Base-by-base conservation (phyloP, 1,140 invertebrate species). In the Gonioctena quinquepunctata region DNA sequence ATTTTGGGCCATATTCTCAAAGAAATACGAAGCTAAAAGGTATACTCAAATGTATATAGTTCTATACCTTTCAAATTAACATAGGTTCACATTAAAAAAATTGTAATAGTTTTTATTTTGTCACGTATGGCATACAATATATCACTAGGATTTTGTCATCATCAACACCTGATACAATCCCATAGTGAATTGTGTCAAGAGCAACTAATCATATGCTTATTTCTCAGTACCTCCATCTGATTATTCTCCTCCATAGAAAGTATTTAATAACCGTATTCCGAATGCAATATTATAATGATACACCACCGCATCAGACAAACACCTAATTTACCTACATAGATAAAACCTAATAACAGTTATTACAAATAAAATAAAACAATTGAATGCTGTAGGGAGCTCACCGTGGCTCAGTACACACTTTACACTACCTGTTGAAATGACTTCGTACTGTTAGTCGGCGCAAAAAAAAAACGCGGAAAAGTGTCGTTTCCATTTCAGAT, bases 321-420 rank as follows among this genome's bases (percentile, higher is more conserved):
- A 42, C 16, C 33, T 60, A 60, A 54, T 54, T 54, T 54, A 54
- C 52, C 52, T 60, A 60, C 22, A 60, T 60, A 60, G 57, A 60
- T 26, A 60, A 60, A 60, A 11, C n/a, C 57, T n/a, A 60, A 60
- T 60, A 27, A 60, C 57, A 11, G 57, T 60, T 60, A 60, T 60
- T 60, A 23, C 52, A 60, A 60, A 27, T 25, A 28, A 23, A 60
- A 60, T 25, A 60, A 60, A 60, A 60, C 57, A 60, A 60, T n/a
- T 60, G 23, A 60, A n/a, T n/a, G 57, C 23, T 25, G 21, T 18
- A 60, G 13, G 57, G 26, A 60, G 13, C 4, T 21, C 16, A 19
- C 13, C 16, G 26, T 16, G 25, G 23, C 18, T 54, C 52, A 18
- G 52, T 54, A 54, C n/a, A 18, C n/a, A 42, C 2, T 42, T n/a